These are phyloP conservation scores for Argentina silus DNA, from an alignment of 2,797 vertebrate genomes.

Conservation along the genomic window DNA sequence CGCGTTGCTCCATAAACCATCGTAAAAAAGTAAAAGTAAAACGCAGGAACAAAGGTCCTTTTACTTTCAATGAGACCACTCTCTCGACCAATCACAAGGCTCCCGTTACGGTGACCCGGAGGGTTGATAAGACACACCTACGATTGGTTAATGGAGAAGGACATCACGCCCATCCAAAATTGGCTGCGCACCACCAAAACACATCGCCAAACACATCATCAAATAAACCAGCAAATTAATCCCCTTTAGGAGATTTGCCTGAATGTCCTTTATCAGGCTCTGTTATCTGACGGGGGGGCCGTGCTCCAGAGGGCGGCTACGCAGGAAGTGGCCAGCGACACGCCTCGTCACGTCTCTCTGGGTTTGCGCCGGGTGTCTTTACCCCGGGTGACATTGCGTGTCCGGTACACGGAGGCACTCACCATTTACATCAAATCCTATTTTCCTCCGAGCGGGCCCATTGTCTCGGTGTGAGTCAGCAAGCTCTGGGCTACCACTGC, in stretches of 20 bases:
- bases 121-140: constrained; percentile 8
- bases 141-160: neutral
- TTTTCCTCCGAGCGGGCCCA: constrained; percentile 66
- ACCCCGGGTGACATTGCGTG: constrained; percentile 47
- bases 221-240: no score
- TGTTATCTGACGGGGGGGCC: constrained; percentile 11
- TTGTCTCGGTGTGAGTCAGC: constrained; percentile 73
- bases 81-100: constrained; percentile 38
- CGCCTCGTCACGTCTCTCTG: constrained; percentile 1
- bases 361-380: constrained; percentile 4
- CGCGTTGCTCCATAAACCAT: constrained; percentile 46
- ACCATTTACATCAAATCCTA: constrained; percentile 58
- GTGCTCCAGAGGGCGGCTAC: neutral
- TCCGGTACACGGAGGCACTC: constrained; percentile 40
- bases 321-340: neutral
- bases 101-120: no score
- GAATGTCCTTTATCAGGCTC: neutral
- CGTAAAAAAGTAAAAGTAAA: no score
- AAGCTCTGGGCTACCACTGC: constrained; percentile 64
- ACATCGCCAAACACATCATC: neutral
- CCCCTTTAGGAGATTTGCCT: neutral
- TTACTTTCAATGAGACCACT: constrained; percentile 38
- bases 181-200: neutral
- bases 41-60: constrained; percentile 35
- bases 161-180: neutral